Percentiles rank a stretch among this genome's conserved stretches.
phyloP scores from a whole-genome alignment of 2,888 invertebrate species.

The Megamerina dolium region DNA sequence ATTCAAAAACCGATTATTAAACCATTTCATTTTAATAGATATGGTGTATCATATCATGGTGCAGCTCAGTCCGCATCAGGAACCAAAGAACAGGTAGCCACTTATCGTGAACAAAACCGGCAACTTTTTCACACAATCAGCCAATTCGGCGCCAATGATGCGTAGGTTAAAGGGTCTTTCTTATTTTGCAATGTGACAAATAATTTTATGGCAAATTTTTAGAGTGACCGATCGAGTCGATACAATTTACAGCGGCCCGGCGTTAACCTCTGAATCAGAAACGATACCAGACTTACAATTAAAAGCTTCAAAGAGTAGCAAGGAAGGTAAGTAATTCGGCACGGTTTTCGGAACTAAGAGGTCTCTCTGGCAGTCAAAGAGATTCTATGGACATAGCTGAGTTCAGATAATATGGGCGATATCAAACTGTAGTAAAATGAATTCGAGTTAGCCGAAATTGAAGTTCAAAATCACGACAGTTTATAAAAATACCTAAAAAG shows the following conservation, averaged over 20 bases:
- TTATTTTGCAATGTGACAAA: neutral
- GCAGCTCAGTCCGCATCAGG: constrained; percentile 80
- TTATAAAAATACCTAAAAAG: too few relatives aligned
- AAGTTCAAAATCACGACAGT: too few relatives aligned
- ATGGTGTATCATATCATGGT: constrained; percentile 70
- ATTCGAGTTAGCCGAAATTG: too few relatives aligned
- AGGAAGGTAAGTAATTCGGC: constrained; percentile 29
- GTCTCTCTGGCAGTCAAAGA: too few relatives aligned
- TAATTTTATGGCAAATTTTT: constrained; percentile 5
- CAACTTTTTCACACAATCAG: constrained; percentile 63
- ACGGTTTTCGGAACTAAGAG: neutral
- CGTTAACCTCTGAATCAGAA: constrained; percentile 28
- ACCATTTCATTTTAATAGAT: constrained; percentile 47
- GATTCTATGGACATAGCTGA: too few relatives aligned
- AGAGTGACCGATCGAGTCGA: constrained; percentile 45
- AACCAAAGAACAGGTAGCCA: constrained; percentile 54
- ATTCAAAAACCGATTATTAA: neutral
- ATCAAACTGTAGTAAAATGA: too few relatives aligned
- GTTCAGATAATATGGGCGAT: too few relatives aligned
- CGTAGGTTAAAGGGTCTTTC: constrained; percentile 29
- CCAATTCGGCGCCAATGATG: constrained; percentile 43
- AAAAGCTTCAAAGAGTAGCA: constrained; percentile 36
- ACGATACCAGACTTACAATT: constrained; percentile 37
- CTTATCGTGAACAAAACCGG: constrained; percentile 62
- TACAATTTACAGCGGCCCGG: constrained; percentile 37